Conservation (phyloP, 2,113 vertebrate genomes). For the Marmota monax region DNA sequence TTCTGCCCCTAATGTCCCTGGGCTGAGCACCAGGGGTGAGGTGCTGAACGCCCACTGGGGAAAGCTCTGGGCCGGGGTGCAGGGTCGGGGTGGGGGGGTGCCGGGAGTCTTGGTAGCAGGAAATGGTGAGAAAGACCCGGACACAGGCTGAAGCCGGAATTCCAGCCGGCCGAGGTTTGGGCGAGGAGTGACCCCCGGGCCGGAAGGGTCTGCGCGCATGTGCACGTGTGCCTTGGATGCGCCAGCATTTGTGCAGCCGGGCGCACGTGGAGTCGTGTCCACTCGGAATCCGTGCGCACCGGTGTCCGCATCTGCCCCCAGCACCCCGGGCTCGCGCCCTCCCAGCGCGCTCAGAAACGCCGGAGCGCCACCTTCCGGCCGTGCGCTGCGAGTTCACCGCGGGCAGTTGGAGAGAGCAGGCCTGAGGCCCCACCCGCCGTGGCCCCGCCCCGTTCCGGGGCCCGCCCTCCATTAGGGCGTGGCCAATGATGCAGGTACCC, state of each 20-base stretch:
- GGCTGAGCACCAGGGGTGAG: not conserved
- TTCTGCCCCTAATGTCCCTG: not conserved
- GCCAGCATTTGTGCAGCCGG: not conserved
- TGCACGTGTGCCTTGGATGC: not conserved
- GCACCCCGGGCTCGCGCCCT: fast-evolving
- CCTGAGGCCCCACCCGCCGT: not conserved
- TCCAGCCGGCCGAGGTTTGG: not conserved
- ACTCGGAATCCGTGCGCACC: no score
- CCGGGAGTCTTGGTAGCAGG: no score
- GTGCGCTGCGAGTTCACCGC: fast-evolving
- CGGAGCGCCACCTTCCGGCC: conserved; percentile 73
- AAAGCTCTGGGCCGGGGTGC: not conserved
- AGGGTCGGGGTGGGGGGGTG: no score
- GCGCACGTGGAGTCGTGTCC: not conserved
- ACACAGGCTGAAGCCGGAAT: not conserved
- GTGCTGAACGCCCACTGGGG: not conserved
- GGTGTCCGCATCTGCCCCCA: not conserved
- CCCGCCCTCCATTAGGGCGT: fast-evolving
- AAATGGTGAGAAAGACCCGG: no score
- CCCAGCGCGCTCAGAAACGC: not conserved
- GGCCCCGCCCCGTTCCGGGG: not conserved
- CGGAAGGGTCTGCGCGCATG: not conserved
- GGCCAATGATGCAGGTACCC: fast-evolving
- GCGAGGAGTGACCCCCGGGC: not conserved
- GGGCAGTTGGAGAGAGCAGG: not conserved